These are phyloP conservation scores for Drosophila lacicola DNA, from an alignment of 2,888 invertebrate species.

Conservation along the genomic window DNA sequence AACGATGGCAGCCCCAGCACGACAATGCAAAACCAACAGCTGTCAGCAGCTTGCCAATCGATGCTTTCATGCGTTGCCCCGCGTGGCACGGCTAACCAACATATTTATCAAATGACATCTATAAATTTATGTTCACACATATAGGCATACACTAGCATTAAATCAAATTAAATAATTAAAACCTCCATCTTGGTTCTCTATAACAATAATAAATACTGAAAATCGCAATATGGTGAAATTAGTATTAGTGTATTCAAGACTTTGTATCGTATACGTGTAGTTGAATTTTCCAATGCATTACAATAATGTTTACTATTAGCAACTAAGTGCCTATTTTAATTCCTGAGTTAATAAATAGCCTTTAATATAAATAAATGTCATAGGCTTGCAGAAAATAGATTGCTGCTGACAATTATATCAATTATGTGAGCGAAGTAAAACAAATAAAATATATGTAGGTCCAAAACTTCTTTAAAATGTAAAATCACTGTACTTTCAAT, in stretches of 20 bases:
- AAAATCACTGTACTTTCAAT: background rate
- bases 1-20: constrained; percentile 30
- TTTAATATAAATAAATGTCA: no score
- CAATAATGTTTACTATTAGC: no score
- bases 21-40: constrained; percentile 65
- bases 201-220: constrained; percentile 10
- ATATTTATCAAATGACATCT: constrained; percentile 63
- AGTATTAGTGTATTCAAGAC: no score
- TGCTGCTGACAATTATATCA: no score
- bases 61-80: constrained; percentile 14
- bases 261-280: no score
- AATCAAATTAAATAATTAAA: background rate
- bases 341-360: no score
- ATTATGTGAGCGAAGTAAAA: no score
- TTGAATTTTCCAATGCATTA: no score
- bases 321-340: no score
- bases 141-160: background rate
- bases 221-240: background rate
- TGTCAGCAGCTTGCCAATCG: constrained; percentile 68
- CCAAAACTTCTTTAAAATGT: background rate
- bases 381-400: no score
- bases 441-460: no score
- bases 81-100: constrained; percentile 7
- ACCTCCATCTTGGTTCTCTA: constrained; percentile 5
- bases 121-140: constrained; percentile 42